These are phyloP conservation scores for Amorpha juglandis DNA, from an alignment of 2,888 invertebrate genomes.

Conservation along the genomic window DNA sequence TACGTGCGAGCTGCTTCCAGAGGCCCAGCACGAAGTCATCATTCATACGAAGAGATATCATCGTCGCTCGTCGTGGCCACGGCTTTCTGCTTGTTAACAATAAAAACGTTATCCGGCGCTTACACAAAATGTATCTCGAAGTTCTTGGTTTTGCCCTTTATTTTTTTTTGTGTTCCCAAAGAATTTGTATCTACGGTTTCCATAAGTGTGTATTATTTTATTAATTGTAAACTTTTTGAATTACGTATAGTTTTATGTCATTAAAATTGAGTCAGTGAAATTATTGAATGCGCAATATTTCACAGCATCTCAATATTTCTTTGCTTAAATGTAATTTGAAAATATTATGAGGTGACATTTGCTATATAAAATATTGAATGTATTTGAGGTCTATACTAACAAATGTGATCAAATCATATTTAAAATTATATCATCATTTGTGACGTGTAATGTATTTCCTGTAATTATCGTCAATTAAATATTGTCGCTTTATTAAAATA, in stretches of 20 bases:
- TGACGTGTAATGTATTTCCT: too few relatives aligned
- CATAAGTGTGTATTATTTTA: constrained; percentile 11
- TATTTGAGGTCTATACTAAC: too few relatives aligned
- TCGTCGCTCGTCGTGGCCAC: constrained; percentile 77
- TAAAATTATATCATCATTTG: too few relatives aligned
- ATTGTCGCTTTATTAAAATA: background rate
- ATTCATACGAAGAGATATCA: constrained; percentile 83
- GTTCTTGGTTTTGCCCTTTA: constrained; percentile 45
- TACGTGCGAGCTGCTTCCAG: constrained; percentile 70
- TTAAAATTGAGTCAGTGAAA: too few relatives aligned
- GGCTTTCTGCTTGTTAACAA: constrained; percentile 81
- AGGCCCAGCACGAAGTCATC: constrained; percentile 83
- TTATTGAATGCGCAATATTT: too few relatives aligned
- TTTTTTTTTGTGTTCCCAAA: constrained; percentile 52
- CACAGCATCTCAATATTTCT: too few relatives aligned
- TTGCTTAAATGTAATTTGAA: too few relatives aligned
- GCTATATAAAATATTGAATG: too few relatives aligned
- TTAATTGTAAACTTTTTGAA: background rate
- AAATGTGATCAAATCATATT: too few relatives aligned
- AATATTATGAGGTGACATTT: too few relatives aligned
- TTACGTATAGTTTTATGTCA: too few relatives aligned
- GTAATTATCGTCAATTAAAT: background rate
- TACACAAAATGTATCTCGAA: constrained; percentile 76
- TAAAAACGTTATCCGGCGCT: constrained; percentile 81
- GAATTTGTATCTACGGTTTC: constrained; percentile 35